Base-by-base conservation (phyloP, 2,113 vertebrate species). In the Petaurus breviceps region DNA sequence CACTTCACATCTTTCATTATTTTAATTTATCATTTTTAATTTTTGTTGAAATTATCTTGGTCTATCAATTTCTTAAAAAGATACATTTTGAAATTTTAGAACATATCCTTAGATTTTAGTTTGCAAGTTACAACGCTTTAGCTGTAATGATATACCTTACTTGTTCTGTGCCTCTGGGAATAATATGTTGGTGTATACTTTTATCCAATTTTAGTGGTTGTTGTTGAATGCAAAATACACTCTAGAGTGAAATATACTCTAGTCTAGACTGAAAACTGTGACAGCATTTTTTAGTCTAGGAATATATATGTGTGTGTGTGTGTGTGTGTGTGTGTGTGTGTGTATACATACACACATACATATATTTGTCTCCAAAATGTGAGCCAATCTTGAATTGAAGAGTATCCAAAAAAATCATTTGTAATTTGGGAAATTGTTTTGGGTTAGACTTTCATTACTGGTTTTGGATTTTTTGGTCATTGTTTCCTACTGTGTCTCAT, bases 1-100 rank as follows among this genome's bases (percentile, higher is more conserved):
- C 61, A 55, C 95, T 93, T 50, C 51, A 43, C 84, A 28, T 8
- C 57, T 7, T 12, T 90, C 92, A 31, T 93, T 95, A 43, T 89
- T 93, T 93, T 89, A 93, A 23, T 97, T 51, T 93, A 26, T 55
- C 24, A 55, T n/a, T 91, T 95, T 96, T 92, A 51, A 52, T 52
- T 94, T 95, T 95, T 51, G 22, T 92, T 94, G 19, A 25, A 54
- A 51, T 55, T 46, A 43, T 55, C 95, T 84, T 92, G 9, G 8
- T 54, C 26, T 91, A 24, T 95, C 94, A 93, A 54, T 51, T 77
- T 46, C 23, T 50, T 52, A 43, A 93, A 97, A 49, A 50, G 57
- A 54, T 14, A 4, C 9, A 43, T 43, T 43, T 84, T 84, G 68
- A 84, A 84, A 84, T 43, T 84, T 84, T 84, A 16, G n/a, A 54